These are phyloP conservation scores for Poeciliopsis retropinna DNA, from an alignment of 2,113 vertebrate genomes.

Conservation along the genomic window DNA sequence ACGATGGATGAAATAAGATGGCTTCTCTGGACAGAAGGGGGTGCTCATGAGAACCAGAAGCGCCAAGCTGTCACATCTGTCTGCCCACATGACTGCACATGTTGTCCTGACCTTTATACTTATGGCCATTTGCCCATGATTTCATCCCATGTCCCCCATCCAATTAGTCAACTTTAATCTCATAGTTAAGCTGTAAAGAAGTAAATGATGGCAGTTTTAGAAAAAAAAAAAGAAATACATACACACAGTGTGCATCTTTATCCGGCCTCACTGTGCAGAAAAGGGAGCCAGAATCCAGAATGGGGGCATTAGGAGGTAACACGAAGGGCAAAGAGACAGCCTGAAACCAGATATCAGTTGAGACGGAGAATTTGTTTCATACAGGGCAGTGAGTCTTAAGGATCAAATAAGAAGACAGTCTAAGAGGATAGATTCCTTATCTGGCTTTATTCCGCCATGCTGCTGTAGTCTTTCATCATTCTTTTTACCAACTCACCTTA, in stretches of 20 bases:
- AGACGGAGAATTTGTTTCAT: neutral
- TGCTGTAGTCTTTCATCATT: no score
- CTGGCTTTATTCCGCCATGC: neutral
- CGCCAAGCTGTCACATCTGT: conserved; percentile 22
- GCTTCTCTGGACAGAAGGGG: conserved; percentile 32
- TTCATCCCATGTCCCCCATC: conserved; percentile 7
- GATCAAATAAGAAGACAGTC: neutral
- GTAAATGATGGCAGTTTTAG: conserved; percentile 9
- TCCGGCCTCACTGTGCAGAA: neutral
- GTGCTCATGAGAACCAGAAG: conserved; percentile 23
- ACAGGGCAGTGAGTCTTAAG: neutral
- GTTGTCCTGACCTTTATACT: conserved; percentile 58
- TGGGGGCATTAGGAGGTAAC: conserved; percentile 28
- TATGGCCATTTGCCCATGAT: conserved; percentile 36
- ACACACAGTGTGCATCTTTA: no score
- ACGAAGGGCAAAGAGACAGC: neutral
- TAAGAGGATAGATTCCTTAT: neutral
- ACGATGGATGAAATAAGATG: neutral
- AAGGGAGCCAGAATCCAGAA: neutral
- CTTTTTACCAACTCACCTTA: no score
- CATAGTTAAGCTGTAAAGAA: conserved; percentile 24
- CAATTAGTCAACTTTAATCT: conserved; percentile 8
- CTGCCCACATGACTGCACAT: conserved; percentile 55
- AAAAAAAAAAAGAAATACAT: neutral
- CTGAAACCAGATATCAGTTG: neutral